Evolutionary conservation across 2,797 vertebrate species (phyloP), one percentile per base, ranked within the genome.

Genomic region (Pachyuromys duprasi): DNA sequence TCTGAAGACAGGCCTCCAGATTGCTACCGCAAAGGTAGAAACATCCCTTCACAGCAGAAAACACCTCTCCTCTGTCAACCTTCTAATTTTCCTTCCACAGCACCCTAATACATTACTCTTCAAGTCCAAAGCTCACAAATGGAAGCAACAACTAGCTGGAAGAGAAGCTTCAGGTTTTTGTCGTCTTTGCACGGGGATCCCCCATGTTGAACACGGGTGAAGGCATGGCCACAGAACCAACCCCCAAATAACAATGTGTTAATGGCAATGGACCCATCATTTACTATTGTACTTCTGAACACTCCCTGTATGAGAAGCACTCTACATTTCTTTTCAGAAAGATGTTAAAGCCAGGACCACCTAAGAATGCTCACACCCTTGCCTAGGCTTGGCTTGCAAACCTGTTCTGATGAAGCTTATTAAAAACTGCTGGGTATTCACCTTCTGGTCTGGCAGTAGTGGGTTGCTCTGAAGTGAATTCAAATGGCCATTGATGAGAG

Each of bases 381-480:
- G 83, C 81, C 91, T 36, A 96, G 94, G 97, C 53, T 97, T 78
- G 69, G 92, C 98, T 92, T 96, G 96, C 95, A 98, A 96, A 97
- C 98, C 97, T 97, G 94, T 94, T 98, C 97, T 98, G 98, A 98
- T 93, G 98, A 98, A 97, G 98, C 98, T 98, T 98, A 98, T 98
- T 98, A 98, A 98, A 97, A 98, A 98, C 97, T 98, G 97, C 95
- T 95, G 96, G 97, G 96, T 97, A 98, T 98, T 99, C 99, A 99
- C 99, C 99, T 99, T 99, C 99, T 99, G 99, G 99, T 99, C 99
- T 97, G 99, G 99, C 99, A 99, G 99, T 98, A 99, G 99, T 95
- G 99, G 99, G 99, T 99, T 99, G 97, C 99, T 99, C 99, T 99
- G 99, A 99, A 99, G 99, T 99, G 99, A 99, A 99, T 99, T 99